Evolutionary conservation across 2,113 vertebrate species (phyloP), one percentile per base, ranked within the genome.

Genomic region (Litocranius walleri): DNA sequence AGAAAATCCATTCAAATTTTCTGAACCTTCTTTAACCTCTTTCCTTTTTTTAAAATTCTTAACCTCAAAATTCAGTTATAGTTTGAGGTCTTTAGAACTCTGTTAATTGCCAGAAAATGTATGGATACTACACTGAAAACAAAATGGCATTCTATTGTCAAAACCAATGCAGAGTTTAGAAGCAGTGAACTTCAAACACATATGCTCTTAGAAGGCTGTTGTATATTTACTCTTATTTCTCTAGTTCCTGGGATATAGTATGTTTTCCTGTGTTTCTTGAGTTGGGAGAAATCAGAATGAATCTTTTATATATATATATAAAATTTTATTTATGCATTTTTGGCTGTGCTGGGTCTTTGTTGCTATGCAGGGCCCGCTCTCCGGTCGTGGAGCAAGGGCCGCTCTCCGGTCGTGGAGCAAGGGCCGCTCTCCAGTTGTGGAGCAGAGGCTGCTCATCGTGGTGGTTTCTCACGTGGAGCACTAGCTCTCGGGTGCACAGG

Each of bases 391-490:
- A 9, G 33, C 67, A 29, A 27, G 21, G 21, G 1, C 67, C 21
- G 1, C 36, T 12, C 67, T 74, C 36, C 23, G 13, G 67, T 11
- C 9, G 3, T 40, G 36, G n/a, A 0, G 5, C n/a, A 21, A 11
- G 2, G 67, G 10, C 67, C 6, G 3, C 36, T 13, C 67, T 74
- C 36, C 23, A 25, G 67, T 11, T 4, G 3, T 40, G 36, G 36
- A 0, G 5, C n/a, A 23, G 21, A 1, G 71, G 11, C 71, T 13
- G 0, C 21, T 43, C 36, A 7, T 12, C 21, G 2, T 1, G 0
- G 11, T 40, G 36, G 21, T 2, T 43, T 43, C 67, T 74, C 36
- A 14, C 3, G 21, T 25, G 71, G 21, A 25, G 36, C 36, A 14
- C 5, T 6, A 13, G 36, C 71, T 43, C 21, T 43, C 1, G 1